Evolutionary conservation across 2,888 invertebrate species (phyloP).

Genomic region (Hypomecis atomaria): DNA sequence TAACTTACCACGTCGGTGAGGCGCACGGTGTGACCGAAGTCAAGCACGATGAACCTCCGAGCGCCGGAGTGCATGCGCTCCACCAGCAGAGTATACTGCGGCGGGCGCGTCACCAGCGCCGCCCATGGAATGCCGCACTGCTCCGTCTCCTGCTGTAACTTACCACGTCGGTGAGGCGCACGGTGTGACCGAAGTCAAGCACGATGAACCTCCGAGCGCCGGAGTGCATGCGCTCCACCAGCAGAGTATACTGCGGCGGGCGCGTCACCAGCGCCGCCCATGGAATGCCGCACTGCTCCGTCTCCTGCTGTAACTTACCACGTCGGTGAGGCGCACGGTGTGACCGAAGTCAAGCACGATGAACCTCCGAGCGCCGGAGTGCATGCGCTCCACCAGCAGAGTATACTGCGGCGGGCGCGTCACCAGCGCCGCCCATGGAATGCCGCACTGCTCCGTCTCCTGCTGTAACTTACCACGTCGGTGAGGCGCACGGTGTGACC

Average conservation of each 20-base stretch:
- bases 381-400: constrained; percentile 96
- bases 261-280: constrained; percentile 92
- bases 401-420: constrained; percentile 93
- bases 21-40: constrained; percentile 94
- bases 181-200: constrained; percentile 94
- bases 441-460: constrained; percentile 76
- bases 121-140: constrained; percentile 88
- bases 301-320: constrained; percentile 81
- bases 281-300: constrained; percentile 82
- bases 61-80: constrained; percentile 98
- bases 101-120: constrained; percentile 90
- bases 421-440: constrained; percentile 91
- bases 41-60: constrained; percentile 95
- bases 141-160: constrained; percentile 69
- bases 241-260: constrained; percentile 93
- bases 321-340: constrained; percentile 93
- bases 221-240: constrained; percentile 97
- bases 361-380: constrained; percentile 96
- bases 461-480: constrained; percentile 86
- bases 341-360: constrained; percentile 96
- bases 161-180: constrained; percentile 93
- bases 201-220: constrained; percentile 96
- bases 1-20: constrained; percentile 91
- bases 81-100: constrained; percentile 94
- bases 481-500: constrained; percentile 94